phyloP scores from a whole-genome alignment of 2,113 vertebrate genomes.

The Clarias gariepinus region DNA sequence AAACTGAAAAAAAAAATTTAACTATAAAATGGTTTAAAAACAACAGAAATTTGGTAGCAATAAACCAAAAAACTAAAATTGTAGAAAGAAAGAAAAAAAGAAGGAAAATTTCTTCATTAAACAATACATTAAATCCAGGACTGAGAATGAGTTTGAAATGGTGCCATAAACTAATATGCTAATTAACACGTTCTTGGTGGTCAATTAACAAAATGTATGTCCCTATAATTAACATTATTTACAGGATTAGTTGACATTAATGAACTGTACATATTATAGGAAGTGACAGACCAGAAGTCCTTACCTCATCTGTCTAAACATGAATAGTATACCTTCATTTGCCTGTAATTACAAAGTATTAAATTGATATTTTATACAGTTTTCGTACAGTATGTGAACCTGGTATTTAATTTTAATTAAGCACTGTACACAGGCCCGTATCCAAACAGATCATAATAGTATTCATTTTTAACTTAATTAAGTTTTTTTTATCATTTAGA shows the following conservation, averaged over 20 bases:
- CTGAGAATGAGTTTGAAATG: neutral
- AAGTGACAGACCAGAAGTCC: neutral
- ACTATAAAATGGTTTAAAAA: neutral
- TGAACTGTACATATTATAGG: conserved; percentile 14
- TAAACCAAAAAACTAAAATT: neutral
- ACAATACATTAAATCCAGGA: neutral
- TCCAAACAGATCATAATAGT: neutral
- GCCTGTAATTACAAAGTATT: neutral
- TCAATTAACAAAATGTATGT: conserved; percentile 8
- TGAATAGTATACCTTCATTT: neutral
- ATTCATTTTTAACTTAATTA: neutral
- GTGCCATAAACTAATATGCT: neutral
- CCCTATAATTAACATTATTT: conserved; percentile 24
- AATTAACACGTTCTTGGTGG: conserved; percentile 2
- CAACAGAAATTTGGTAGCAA: neutral
- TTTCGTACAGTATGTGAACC: neutral
- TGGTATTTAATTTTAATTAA: neutral
- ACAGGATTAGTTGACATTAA: conserved; percentile 12
- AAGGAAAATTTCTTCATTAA: neutral
- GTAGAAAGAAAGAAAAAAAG: neutral
- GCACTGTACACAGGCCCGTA: neutral
- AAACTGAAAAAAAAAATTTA: too few relatives aligned
- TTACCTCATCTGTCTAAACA: neutral
- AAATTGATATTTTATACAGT: neutral
- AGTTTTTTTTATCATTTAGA: neutral